Conservation (phyloP, 1,140 invertebrate species). For the Gyrodactylus bullatarudis region DNA sequence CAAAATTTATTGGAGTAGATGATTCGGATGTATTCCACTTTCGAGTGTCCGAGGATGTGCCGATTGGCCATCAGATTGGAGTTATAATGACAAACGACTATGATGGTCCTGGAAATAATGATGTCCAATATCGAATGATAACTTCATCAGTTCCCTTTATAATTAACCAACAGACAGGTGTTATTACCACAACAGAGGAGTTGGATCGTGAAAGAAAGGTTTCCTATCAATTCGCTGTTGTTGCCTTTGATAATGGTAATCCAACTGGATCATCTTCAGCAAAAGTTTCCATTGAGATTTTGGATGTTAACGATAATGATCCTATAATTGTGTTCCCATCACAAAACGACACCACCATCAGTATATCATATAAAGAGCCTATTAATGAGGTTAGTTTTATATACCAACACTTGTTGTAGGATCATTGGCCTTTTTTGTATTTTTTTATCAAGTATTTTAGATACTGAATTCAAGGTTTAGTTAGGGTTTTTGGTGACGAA, state of each 20-base stretch:
- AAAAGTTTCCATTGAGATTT: constrained; percentile 5
- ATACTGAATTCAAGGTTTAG: too few relatives aligned
- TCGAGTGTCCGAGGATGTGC: not conserved
- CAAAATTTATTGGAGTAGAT: not conserved
- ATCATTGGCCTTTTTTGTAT: too few relatives aligned
- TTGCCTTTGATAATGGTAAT: constrained; percentile 7
- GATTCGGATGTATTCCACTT: not conserved
- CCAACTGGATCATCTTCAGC: constrained; percentile 5
- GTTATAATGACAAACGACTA: not conserved
- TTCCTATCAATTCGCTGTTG: constrained; percentile 7
- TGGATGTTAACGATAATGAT: constrained; percentile 9
- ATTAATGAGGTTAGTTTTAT: not conserved
- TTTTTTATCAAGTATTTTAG: too few relatives aligned
- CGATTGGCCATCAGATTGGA: not conserved
- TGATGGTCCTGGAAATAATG: not conserved
- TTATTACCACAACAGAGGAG: not conserved
- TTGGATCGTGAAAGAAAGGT: constrained; percentile 8
- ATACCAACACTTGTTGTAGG: too few relatives aligned
- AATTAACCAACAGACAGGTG: not conserved
- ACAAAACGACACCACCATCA: not conserved
- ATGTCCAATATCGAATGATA: not conserved
- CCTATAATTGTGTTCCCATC: constrained; percentile 7
- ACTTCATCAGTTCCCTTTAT: not conserved
- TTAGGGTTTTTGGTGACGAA: too few relatives aligned
- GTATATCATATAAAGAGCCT: not conserved